These are phyloP conservation scores for Grantiella picta DNA, from an alignment of 2,113 vertebrate genomes.

Conservation along the genomic window DNA sequence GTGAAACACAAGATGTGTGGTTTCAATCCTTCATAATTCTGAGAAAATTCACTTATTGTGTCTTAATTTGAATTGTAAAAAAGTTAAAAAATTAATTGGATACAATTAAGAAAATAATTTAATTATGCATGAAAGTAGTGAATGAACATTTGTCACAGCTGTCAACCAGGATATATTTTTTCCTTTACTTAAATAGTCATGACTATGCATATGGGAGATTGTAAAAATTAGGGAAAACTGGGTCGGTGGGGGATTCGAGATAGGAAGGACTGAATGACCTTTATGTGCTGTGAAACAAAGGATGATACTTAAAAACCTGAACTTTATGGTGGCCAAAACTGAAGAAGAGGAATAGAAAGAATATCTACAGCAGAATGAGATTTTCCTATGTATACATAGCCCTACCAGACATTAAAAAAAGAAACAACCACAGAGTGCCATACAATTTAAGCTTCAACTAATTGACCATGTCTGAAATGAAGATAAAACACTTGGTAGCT, in stretches of 20 bases:
- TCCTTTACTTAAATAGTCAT: neutral
- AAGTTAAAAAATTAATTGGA: neutral
- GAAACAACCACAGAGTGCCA: neutral
- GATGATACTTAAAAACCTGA: neutral
- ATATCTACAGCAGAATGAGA: neutral
- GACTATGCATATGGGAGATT: neutral
- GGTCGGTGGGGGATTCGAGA: neutral
- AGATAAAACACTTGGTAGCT: neutral
- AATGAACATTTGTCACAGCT: conserved; percentile 24
- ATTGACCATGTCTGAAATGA: neutral
- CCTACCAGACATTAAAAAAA: neutral
- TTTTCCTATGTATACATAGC: neutral
- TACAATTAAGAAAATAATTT: conserved; percentile 25
- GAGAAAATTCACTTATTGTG: neutral
- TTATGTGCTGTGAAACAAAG: neutral
- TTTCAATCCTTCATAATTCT: neutral
- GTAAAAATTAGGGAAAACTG: neutral
- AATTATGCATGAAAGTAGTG: neutral
- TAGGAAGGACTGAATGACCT: neutral
- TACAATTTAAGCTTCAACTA: neutral
- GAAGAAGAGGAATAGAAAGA: neutral
- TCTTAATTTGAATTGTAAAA: conserved; percentile 1
- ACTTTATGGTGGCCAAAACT: neutral
- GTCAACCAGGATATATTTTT: neutral
- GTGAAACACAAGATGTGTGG: neutral